Conservation (phyloP, 2,797 vertebrate species). For the Alosa sapidissima region DNA sequence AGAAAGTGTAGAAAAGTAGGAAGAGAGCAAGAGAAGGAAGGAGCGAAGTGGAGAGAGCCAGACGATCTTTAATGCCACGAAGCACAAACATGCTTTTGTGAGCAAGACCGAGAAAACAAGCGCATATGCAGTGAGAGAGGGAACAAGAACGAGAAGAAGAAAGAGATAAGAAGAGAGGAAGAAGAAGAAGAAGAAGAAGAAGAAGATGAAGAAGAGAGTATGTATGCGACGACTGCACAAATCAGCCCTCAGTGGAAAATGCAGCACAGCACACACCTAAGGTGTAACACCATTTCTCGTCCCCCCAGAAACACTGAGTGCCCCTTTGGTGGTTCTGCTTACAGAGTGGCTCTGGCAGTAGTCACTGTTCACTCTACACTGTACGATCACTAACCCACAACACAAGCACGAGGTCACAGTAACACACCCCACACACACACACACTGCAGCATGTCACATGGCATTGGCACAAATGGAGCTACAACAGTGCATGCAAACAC, state of each 20-base stretch:
- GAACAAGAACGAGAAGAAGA: slow-evolving; percentile 60
- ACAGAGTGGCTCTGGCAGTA: not conserved
- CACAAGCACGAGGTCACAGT: slow-evolving; percentile 39
- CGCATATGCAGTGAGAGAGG: slow-evolving; percentile 65
- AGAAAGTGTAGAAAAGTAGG: not conserved
- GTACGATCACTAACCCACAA: not conserved
- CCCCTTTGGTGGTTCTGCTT: not conserved
- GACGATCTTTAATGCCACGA: slow-evolving; percentile 38
- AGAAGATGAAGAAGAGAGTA: not conserved
- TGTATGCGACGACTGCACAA: slow-evolving; percentile 49
- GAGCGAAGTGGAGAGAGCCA: slow-evolving; percentile 30
- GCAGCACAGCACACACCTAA: slow-evolving; percentile 29
- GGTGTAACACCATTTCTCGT: not conserved
- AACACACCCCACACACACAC: slow-evolving; percentile 40
- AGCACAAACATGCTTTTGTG: slow-evolving; percentile 22
- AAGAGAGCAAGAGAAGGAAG: not conserved
- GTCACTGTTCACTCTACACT: not conserved
- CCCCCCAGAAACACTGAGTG: not conserved
- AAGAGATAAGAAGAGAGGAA: slow-evolving; percentile 38
- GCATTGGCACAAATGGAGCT: not conserved
- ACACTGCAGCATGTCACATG: slow-evolving; percentile 39
- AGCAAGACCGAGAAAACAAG: slow-evolving; percentile 63
- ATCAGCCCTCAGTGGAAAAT: slow-evolving; percentile 51
- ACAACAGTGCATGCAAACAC: not conserved
- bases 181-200: slow-evolving; percentile 39